phyloP scores from a whole-genome alignment of 2,888 invertebrate species.

The Ellobium chinense region DNA sequence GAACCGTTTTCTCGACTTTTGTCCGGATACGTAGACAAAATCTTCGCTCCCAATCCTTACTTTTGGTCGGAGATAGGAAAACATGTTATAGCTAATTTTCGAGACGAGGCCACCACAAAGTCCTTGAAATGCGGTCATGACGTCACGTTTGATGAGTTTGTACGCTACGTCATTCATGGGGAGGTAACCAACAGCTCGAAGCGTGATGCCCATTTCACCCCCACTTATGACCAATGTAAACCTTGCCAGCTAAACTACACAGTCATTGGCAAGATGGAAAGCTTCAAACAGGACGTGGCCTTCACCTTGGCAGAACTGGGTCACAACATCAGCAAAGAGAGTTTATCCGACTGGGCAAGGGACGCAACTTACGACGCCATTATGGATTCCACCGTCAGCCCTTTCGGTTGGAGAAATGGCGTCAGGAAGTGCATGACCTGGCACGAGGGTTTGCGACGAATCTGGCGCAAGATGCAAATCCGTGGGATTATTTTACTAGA shows the following conservation, averaged over 20 bases:
- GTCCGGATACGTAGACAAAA: conserved; percentile 65
- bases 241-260: conserved; percentile 42
- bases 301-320: conserved; percentile 46
- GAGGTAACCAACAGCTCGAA: conserved; percentile 9
- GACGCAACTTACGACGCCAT: conserved; percentile 55
- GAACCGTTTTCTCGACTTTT: conserved; percentile 62
- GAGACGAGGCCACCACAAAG: conserved; percentile 31
- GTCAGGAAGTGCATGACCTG: conserved; percentile 54
- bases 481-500: conserved; percentile 58
- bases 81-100: conserved; percentile 48
- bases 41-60: conserved; percentile 61
- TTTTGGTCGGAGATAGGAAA: conserved; percentile 58
- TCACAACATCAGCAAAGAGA: conserved; percentile 49
- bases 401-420: conserved; percentile 49
- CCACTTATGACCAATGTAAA: conserved; percentile 44
- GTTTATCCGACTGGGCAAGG: conserved; percentile 16
- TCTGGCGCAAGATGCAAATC: conserved; percentile 64
- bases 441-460: conserved; percentile 50
- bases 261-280: conserved; percentile 46
- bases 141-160: conserved; percentile 57
- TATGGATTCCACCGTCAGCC: conserved; percentile 52
- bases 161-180: conserved; percentile 36
- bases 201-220: conserved; percentile 44
- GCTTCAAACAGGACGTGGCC: conserved; percentile 33
- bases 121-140: conserved; percentile 58